Percentiles rank a stretch among this genome's conserved stretches.
Evolutionary conservation across 2,888 invertebrate species (phyloP).

Genomic region (Dryocosmus kuriphilus): DNA sequence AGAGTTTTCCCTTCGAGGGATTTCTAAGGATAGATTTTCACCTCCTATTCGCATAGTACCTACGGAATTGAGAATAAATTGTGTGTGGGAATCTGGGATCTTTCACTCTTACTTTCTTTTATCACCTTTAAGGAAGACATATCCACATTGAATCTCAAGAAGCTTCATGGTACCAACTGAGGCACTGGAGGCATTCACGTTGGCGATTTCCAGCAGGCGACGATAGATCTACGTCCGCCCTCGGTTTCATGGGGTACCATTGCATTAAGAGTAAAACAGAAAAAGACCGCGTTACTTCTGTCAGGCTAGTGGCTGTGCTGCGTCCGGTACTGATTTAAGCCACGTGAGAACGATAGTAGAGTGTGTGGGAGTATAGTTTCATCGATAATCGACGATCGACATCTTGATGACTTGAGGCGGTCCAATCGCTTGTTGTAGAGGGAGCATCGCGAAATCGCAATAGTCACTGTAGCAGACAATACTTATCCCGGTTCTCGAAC

Average conservation of each 20-base stretch:
- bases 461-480: constrained; percentile 49
- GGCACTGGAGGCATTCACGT: not conserved
- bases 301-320: not conserved
- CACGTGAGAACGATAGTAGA: constrained; percentile 38
- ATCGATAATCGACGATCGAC: constrained; percentile 60
- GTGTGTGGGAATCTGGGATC: constrained; percentile 22
- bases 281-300: not conserved
- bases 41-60: not conserved
- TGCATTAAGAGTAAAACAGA: not conserved
- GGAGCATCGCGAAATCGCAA: constrained; percentile 8
- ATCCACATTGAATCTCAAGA: constrained; percentile 34
- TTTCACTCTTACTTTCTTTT: constrained; percentile 52
- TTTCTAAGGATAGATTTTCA: not conserved
- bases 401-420: constrained; percentile 54
- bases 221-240: constrained; percentile 69
- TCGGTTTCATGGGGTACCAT: constrained; percentile 50
- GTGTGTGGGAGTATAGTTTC: constrained; percentile 52
- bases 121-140: constrained; percentile 36
- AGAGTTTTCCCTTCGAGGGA: not conserved
- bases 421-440: constrained; percentile 19
- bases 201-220: constrained; percentile 63
- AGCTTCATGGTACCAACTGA: constrained; percentile 2
- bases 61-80: not conserved
- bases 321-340: constrained; percentile 26
- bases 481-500: constrained; percentile 48